Base-by-base conservation (phyloP, 2,113 vertebrate species). In the Scomber colias region DNA sequence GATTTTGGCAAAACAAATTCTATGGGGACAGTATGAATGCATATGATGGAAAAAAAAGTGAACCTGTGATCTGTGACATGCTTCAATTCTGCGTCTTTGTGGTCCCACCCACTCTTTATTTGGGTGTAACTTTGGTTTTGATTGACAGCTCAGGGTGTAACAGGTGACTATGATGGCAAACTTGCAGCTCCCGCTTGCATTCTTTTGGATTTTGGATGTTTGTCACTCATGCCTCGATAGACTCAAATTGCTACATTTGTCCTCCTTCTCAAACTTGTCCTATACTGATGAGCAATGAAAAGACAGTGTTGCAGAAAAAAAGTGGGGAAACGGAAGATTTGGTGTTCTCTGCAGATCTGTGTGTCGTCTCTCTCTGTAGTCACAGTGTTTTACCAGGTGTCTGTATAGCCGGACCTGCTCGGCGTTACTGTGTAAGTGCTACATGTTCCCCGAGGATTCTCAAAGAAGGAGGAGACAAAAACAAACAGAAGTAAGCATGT, bases 81-180 rank as follows among this genome's bases (percentile, higher is more conserved):
- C 55, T 54, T 30, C 48, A 31, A 10, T 46, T 30, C 11, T 31
- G 30, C 14, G 12, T 54, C 13, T 13, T 27, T 57, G 17, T 68
- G 51, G 15, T 30, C 48, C 54, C 59, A 64, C 50, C 57, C 61
- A 53, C 21, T 67, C 19, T n/a, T 59, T 53, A 50, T 56, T 45
- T 21, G 35, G 67, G 67, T 31, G n/a, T 46, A 64, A 70, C 71
- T 78, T 73, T 75, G 76, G 81, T 66, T 44, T 62, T 44, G 16
- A 73, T 44, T 59, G 60, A 69, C 46, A 79, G 53, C 19, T 74
- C 19, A 0, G 24, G 14, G 17, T 64, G 51, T 46, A 57, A 56
- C 24, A 27, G 24, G 24, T 27, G 24, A 27, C 55, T 13, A 44
- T 13, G 63, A 19, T 19, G 46, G 17, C 9, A 59, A 55, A 83